Evolutionary conservation across 2,113 vertebrate species (phyloP), one percentile per base, ranked within the genome.

Genomic region (Tonatia bakeri): DNA sequence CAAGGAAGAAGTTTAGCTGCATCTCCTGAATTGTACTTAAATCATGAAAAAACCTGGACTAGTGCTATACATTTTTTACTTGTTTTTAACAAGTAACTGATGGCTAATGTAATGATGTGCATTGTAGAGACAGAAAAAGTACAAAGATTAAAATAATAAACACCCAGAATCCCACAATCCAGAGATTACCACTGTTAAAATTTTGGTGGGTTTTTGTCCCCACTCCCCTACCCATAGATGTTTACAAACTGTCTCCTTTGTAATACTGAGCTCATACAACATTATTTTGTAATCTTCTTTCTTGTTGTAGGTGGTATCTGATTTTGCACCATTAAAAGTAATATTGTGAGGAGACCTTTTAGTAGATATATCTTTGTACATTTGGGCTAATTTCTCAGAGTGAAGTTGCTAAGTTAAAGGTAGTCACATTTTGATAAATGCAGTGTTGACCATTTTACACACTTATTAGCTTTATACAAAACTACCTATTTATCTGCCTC

Each of bases 311-410:
- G 38, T 75, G 70, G 33, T 38, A 73, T 94, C n/a, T 89, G 47
- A 33, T 93, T 80, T 90, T 90, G 40, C 14, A 79, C 7, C 75
- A 90, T 79, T 76, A 94, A 91, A 95, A 69, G 76, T 33, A 81
- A 91, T 43, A 67, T 52, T 52, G 24, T 92, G 50, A 89, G 7
- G n/a, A 54, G 26, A 80, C 38, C 92, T 65, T 31, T 38, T 73
- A 26, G 52, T 43, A 73, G 45, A 69, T 82, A 87, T 36, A 69
- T 56, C 38, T 64, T 95, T 26, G 47, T 50, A 36, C 22, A 16
- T 56, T 92, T 40, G 45, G 24, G 11, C 40, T 93, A 36, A 90
- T n/a, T 93, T 43, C n/a, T 90, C 24, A 47, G 16, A n/a, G 36
- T 87, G 56, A 90, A 92, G 19, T 83, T 65, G 54, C 69, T 90